phyloP scores from a whole-genome alignment of 2,888 invertebrate genomes.

The Iselma pallidipennis region DNA sequence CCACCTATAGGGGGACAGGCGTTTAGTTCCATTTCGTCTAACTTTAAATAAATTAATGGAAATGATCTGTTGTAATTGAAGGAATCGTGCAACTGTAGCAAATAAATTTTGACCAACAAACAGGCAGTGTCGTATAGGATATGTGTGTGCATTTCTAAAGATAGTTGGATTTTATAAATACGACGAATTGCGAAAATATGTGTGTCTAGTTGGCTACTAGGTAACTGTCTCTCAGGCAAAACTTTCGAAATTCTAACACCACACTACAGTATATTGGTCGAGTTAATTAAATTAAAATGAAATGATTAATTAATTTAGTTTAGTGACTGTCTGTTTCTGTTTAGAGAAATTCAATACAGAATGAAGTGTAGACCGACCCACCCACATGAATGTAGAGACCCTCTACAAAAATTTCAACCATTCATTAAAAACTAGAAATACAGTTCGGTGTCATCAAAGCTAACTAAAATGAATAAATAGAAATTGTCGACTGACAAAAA shows the following conservation, averaged over 20 bases:
- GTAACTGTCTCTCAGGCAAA: slow-evolving; percentile 1
- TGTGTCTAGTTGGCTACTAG: slow-evolving; percentile 1
- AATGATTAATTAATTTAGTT: background rate
- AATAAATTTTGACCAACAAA: background rate
- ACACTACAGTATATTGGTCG: too few species aligned
- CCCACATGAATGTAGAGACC: slow-evolving; percentile 8
- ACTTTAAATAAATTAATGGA: too few species aligned
- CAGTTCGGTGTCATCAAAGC: slow-evolving; percentile 24
- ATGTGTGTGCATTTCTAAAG: background rate
- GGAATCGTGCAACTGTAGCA: background rate
- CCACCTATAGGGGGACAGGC: too few species aligned
- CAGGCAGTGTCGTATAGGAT: background rate
- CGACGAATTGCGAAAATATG: background rate
- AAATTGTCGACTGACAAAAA: background rate
- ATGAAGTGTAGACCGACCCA: background rate
- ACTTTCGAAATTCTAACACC: too few species aligned
- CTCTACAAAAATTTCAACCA: slow-evolving; percentile 19
- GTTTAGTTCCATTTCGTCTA: too few species aligned
- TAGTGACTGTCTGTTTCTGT: too few species aligned
- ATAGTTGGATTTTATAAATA: slow-evolving; percentile 1
- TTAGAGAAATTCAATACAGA: too few species aligned
- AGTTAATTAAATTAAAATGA: too few species aligned
- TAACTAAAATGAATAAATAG: background rate
- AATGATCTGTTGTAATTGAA: too few species aligned
- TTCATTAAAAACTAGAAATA: slow-evolving; percentile 20